Evolutionary conservation across 2,113 vertebrate species (phyloP).

Genomic region (Vidua chalybeata): DNA sequence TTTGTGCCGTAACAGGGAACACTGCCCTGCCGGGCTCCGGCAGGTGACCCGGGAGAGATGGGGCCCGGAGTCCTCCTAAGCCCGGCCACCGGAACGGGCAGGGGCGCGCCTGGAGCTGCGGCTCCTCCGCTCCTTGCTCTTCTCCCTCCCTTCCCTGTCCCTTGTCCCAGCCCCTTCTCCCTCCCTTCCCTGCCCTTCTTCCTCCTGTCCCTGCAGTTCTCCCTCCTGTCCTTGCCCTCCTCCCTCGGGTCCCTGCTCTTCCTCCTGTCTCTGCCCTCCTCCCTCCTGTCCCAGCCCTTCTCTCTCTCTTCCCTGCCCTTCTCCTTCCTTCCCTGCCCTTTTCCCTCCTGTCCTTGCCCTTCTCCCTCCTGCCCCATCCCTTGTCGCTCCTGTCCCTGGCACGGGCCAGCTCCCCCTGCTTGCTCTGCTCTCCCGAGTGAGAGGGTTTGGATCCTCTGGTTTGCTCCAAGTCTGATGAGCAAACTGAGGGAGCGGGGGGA

Average conservation of each 20-base stretch:
- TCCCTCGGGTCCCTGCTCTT: rapidly evolving
- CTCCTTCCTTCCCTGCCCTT: too few relatives aligned
- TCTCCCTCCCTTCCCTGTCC: not conserved
- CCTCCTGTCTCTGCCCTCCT: rapidly evolving
- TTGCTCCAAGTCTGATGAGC: not conserved
- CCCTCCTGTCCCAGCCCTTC: not conserved
- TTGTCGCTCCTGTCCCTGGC: not conserved
- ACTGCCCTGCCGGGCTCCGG: conserved; percentile 38
- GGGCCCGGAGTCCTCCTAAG: not conserved
- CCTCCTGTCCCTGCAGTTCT: rapidly evolving
- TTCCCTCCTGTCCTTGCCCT: rapidly evolving
- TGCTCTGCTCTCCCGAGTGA: rapidly evolving
- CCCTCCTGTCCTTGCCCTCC: not conserved
- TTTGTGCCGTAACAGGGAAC: conserved; percentile 62
- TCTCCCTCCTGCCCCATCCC: rapidly evolving
- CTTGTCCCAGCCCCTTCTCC: not conserved
- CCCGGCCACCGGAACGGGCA: not conserved
- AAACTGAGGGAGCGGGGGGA: not conserved
- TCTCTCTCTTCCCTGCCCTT: rapidly evolving
- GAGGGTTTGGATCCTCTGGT: not conserved
- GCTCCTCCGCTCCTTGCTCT: not conserved
- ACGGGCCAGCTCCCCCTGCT: not conserved
- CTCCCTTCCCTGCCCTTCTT: not conserved
- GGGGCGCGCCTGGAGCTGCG: not conserved
- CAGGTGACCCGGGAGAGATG: conserved; percentile 43